Conservation (phyloP, 2,113 vertebrate genomes). For the Onychostruthus taczanowskii region DNA sequence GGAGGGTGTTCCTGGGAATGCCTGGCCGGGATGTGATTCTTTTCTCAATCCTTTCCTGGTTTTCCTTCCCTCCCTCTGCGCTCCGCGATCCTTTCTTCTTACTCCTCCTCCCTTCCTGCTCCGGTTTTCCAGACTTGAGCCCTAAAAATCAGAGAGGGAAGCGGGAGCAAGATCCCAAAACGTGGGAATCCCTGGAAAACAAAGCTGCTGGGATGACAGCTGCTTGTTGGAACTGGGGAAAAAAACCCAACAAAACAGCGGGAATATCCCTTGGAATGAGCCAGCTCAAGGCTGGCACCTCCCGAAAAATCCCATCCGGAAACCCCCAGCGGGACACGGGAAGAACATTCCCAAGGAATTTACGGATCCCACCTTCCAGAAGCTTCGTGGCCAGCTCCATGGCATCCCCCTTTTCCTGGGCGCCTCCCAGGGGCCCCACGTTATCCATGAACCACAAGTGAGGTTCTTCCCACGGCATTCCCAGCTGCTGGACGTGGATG, state of each 20-base stretch:
- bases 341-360: neutral
- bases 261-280: neutral
- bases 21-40: neutral
- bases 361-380: neutral
- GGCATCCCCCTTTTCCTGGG: fast-evolving
- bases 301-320: neutral
- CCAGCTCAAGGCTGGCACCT: neutral
- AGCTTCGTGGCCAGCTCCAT: fast-evolving
- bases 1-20: neutral
- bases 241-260: fast-evolving
- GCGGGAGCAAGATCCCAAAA: neutral
- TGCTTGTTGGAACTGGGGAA: too few species aligned
- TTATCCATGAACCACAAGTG: fast-evolving
- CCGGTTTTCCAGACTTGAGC: fast-evolving
- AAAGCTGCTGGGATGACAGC: neutral
- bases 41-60: neutral
- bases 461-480: neutral
- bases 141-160: fast-evolving
- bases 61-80: neutral
- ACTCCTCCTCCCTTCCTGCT: neutral
- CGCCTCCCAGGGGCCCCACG: neutral
- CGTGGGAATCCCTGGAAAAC: neutral
- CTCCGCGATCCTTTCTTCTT: neutral
- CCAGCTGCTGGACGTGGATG: neutral
- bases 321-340: too few species aligned